Base-by-base conservation (phyloP, 2,888 invertebrate genomes). In the Tetranychus truncatus region DNA sequence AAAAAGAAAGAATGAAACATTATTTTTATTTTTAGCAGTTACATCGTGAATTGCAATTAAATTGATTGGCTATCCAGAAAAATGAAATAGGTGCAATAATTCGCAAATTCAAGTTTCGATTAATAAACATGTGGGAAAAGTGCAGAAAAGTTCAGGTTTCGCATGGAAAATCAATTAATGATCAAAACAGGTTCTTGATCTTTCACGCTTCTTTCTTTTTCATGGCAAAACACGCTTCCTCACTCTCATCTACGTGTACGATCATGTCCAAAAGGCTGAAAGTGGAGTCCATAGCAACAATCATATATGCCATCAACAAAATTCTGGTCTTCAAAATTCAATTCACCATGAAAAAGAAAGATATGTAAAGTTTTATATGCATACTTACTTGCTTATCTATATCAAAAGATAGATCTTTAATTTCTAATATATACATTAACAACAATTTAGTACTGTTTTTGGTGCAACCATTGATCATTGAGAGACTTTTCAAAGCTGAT, bases 351-450 rank as follows among this genome's bases (percentile, higher is more conserved):
- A 66, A 66, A 11, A 66, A 66, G 11, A 66, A 15, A 66, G 66
- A 66, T 34, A 34, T 34, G 34, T 34, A 34, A 34, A 34, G 34
- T 34, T 34, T 34, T 34, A 55, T 7, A 55, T 55, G 9, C 11
- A 55, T 55, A 69, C 69, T 69, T 8, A 69, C 69, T 69, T 69
- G 69, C 20, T 69, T 69, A 5, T 69, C 69, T 24, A 69, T 24
- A 69, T 69, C 69, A 69, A 24, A 69, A 24, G 69, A 69, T 24
- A 69, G 34, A 69, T 69, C 69, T 69, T 69, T 69, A 20, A 69
- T 24, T 69, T 69, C 69, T 21, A 69, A 69, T 20, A 69, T 69
- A 21, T 69, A 69, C 69, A 69, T 69, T 69, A 69, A 24, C 69
- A 69, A 69, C 34, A 69, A 69, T 69, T 69, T 69, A 24, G 69